Base-by-base conservation (phyloP, 2,113 vertebrate species). In the Syngnathus floridae region DNA sequence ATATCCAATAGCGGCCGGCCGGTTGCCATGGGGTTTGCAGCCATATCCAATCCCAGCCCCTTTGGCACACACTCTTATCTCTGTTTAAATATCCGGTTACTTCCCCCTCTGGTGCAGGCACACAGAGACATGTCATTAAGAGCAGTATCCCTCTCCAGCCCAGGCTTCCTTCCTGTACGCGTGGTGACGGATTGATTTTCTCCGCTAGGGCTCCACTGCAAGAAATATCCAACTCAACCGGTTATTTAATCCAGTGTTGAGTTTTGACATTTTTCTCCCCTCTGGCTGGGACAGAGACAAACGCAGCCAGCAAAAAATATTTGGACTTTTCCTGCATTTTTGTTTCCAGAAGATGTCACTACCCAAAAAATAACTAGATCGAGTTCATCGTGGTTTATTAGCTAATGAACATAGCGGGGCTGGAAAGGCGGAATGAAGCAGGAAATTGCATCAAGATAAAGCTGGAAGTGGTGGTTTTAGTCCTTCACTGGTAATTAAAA, bases 81-180 rank as follows among this genome's bases (percentile, higher is more conserved):
- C 85, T 87, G 87, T 89, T 88, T 86, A 90, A 89, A 90, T 90
- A 91, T 90, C 88, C 87, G 83, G 87, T 90, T 89, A 81, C 87
- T 82, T 81, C 84, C 83, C 79, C 79, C 84, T 86, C 82, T 84
- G 83, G 79, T 84, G 76, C 86, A 84, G 83, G 78, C 84, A 82
- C 79, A 82, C 76, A 86, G 71, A 85, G 76, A 87, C 86, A 80
- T 87, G 83, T 90, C 86, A 86, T 86, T 86, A 86, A 87, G 79
- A 74, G 77, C 81, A 85, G 82, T 86, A 81, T 88, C 86, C 88
- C 80, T 86, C 81, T 63, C 77, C 74, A 26, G 67, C 70, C 71
- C 73, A 59, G 70, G 79, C 86, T 90, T 90, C 88, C 88, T 89
- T 89, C 88, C 87, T 89, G 83, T 86, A 78, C 73, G 69, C 66